Evolutionary conservation across 2,888 invertebrate genomes (phyloP).

Genomic region (Eristalis pertinax): DNA sequence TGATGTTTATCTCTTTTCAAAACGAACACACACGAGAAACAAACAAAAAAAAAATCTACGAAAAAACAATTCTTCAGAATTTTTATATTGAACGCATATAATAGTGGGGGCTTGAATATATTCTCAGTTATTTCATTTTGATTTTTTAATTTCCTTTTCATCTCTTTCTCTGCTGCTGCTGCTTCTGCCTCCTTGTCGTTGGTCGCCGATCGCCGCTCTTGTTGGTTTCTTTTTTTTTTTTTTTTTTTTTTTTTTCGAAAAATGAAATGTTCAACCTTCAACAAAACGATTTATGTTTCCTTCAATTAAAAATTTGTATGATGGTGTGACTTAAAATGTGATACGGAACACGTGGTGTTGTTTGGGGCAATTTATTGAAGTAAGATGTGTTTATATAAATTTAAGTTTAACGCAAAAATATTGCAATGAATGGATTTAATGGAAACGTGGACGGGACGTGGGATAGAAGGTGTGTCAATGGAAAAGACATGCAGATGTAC

Average conservation of each 20-base stretch:
- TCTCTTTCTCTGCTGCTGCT: neutral
- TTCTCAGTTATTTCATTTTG: constrained; percentile 34
- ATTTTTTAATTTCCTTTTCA: neutral
- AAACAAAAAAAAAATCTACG: constrained; percentile 10
- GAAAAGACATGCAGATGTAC: too few species aligned
- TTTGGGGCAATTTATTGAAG: constrained; percentile 28
- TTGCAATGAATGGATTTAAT: too few species aligned
- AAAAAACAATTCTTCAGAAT: constrained; percentile 29
- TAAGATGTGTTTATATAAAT: constrained; percentile 1
- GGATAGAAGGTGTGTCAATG: too few species aligned
- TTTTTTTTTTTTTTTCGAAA: constrained; percentile 17
- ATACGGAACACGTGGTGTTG: constrained; percentile 40
- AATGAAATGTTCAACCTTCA: constrained; percentile 39
- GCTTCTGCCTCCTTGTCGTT: neutral
- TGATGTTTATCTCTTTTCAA: constrained; percentile 60
- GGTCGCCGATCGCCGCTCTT: too few species aligned
- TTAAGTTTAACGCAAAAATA: neutral
- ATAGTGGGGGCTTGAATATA: constrained; percentile 22
- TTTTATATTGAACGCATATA: constrained; percentile 22
- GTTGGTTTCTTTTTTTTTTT: neutral
- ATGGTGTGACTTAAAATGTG: constrained; percentile 55
- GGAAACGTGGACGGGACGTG: too few species aligned
- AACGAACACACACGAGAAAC: neutral
- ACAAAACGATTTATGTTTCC: constrained; percentile 57
- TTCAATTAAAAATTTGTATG: constrained; percentile 50